A percentile compares a stretch with the other conserved stretches of the same genome.
phyloP scores from a whole-genome alignment of 2,888 invertebrate genomes.

The Heliothis peltigera region DNA sequence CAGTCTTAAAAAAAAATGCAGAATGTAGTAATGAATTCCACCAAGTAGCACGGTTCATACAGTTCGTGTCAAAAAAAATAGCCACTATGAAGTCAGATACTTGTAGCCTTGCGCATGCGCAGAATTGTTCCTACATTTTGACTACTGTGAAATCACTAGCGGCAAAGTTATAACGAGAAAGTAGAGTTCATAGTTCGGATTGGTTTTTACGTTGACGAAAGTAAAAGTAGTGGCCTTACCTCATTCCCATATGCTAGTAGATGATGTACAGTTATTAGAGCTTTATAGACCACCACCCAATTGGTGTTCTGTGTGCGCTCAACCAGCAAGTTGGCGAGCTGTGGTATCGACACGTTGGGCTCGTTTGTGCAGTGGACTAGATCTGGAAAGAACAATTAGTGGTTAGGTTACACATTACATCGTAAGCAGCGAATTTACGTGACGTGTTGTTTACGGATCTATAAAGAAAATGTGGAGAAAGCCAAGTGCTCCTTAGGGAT shows the following conservation, averaged over 20 bases:
- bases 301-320: conserved; percentile 99
- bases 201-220: background rate
- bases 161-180: too few relatives aligned
- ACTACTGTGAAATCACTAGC: too few relatives aligned
- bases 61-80: too few relatives aligned
- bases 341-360: conserved; percentile 99
- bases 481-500: background rate
- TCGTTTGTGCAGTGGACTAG: conserved; percentile 99
- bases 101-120: too few relatives aligned
- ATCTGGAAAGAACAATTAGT: conserved; percentile 92
- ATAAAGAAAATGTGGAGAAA: background rate
- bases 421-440: too few relatives aligned
- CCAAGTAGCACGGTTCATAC: background rate
- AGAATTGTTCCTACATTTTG: too few relatives aligned
- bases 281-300: conserved; percentile 99
- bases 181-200: background rate
- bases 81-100: too few relatives aligned
- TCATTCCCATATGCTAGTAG: conserved; percentile 99
- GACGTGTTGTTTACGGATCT: background rate
- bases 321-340: conserved; percentile 99
- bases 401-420: background rate
- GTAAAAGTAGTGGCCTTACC: conserved; percentile 89
- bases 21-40: background rate
- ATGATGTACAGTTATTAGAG: conserved; percentile 99
- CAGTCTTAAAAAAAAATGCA: background rate